phyloP scores from a whole-genome alignment of 2,113 vertebrate genomes.

The Siniperca chuatsi region DNA sequence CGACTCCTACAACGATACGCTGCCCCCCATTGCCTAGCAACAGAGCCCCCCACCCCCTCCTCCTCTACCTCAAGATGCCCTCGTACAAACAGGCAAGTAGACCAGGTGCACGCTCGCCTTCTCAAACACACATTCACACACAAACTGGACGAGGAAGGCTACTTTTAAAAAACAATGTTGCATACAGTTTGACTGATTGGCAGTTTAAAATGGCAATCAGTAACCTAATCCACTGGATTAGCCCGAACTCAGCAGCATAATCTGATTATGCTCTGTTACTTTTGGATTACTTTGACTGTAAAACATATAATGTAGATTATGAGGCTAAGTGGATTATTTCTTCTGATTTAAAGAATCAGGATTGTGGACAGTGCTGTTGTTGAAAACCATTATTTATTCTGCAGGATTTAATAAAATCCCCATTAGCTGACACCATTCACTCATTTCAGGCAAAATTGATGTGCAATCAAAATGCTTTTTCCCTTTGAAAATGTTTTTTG shows the following conservation, averaged over 20 bases:
- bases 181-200: conserved; percentile 27
- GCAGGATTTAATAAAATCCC: not conserved
- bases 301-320: conserved; percentile 65
- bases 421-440: conserved; percentile 24
- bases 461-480: conserved; percentile 2
- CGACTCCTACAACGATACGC: conserved; percentile 81
- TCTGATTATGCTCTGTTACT: conserved; percentile 75
- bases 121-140: conserved; percentile 15
- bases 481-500: not conserved
- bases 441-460: conserved; percentile 16
- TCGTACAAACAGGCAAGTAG: conserved; percentile 52
- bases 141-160: not conserved
- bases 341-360: conserved; percentile 46
- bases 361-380: conserved; percentile 20
- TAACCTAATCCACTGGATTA: conserved; percentile 67
- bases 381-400: conserved; percentile 7
- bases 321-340: conserved; percentile 73
- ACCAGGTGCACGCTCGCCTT: conserved; percentile 58
- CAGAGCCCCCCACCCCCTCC: conserved; percentile 50
- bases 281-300: conserved; percentile 65
- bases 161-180: conserved; percentile 26
- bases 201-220: conserved; percentile 59
- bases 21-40: conserved; percentile 80
- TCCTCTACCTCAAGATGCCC: conserved; percentile 59
- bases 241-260: conserved; percentile 57